These are phyloP conservation scores for Erannis defoliaria DNA, from an alignment of 2,888 invertebrate genomes.

Conservation along the genomic window DNA sequence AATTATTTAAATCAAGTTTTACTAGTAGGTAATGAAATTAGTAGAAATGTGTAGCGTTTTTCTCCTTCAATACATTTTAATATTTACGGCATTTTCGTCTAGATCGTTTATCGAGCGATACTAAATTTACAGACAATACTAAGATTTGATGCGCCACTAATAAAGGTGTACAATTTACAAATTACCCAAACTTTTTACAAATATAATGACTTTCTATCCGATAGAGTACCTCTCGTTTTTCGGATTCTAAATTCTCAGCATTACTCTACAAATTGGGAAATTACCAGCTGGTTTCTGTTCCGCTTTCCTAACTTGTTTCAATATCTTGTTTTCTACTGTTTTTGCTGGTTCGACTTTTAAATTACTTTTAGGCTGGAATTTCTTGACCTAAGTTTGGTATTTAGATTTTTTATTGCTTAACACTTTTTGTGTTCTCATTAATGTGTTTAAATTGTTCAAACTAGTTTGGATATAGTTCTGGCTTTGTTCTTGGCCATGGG, in stretches of 20 bases:
- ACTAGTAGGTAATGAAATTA: too few relatives aligned
- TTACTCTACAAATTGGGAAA: conserved; percentile 53
- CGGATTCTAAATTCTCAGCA: conserved; percentile 34
- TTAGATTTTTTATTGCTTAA: not conserved
- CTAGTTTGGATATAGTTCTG: not conserved
- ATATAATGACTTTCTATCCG: conserved; percentile 22
- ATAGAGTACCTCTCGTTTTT: conserved; percentile 20
- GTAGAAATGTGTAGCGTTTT: too few relatives aligned
- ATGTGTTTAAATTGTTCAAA: not conserved
- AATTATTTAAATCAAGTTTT: too few relatives aligned
- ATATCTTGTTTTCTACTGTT: conserved; percentile 52
- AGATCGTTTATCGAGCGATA: too few relatives aligned
- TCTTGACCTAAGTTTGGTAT: conserved; percentile 26
- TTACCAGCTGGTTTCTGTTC: conserved; percentile 60
- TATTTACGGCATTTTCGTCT: too few relatives aligned
- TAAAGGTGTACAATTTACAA: not conserved
- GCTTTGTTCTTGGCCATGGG: not conserved
- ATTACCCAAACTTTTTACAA: not conserved
- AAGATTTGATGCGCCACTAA: not conserved
- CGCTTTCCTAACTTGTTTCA: conserved; percentile 68
- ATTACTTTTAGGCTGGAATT: conserved; percentile 18
- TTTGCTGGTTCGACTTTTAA: conserved; percentile 36
- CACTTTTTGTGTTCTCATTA: not conserved
- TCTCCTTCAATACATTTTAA: too few relatives aligned
- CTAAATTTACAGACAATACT: too few relatives aligned